Evolutionary conservation across 2,113 vertebrate species (phyloP).

Genomic region (Ochotona curzoniae): DNA sequence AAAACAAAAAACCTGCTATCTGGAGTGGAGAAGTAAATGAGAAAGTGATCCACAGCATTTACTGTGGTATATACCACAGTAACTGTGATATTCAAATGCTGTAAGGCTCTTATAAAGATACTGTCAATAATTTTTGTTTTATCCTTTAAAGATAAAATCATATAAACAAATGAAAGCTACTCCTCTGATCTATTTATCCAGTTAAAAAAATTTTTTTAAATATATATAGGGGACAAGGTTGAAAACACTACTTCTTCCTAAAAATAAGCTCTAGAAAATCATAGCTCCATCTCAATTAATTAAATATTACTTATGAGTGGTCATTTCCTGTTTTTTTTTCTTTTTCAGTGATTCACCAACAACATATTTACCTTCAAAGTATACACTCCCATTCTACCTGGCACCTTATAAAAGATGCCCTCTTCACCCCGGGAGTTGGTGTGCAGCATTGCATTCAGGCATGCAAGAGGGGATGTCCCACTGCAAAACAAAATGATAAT

Average conservation of each 20-base stretch:
- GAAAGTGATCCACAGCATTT: conserved; percentile 24
- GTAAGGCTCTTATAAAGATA: conserved; percentile 12
- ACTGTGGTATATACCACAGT: background rate
- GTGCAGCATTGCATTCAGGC: conserved; percentile 99
- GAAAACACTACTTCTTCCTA: conserved; percentile 52
- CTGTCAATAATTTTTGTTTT: conserved; percentile 29
- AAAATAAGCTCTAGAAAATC: conserved; percentile 16
- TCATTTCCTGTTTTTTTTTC: background rate
- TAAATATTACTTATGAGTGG: conserved; percentile 23
- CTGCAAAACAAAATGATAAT: conserved; percentile 82
- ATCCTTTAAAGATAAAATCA: conserved; percentile 26
- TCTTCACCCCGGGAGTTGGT: conserved; percentile 98
- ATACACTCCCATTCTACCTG: conserved; percentile 98
- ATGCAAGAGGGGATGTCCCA: conserved; percentile 97
- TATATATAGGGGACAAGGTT: background rate
- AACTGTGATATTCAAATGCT: conserved; percentile 24
- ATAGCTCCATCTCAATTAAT: conserved; percentile 36
- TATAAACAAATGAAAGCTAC: conserved; percentile 10
- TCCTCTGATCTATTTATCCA: conserved; percentile 16
- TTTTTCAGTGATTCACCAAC: background rate
- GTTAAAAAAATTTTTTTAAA: background rate
- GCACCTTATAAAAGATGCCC: conserved; percentile 99
- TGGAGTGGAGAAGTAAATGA: conserved; percentile 40
- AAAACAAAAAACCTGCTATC: background rate
- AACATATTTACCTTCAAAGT: conserved; percentile 94